Evolutionary conservation across 2,113 vertebrate genomes (phyloP).

Genomic region (Tylochromis polylepis): DNA sequence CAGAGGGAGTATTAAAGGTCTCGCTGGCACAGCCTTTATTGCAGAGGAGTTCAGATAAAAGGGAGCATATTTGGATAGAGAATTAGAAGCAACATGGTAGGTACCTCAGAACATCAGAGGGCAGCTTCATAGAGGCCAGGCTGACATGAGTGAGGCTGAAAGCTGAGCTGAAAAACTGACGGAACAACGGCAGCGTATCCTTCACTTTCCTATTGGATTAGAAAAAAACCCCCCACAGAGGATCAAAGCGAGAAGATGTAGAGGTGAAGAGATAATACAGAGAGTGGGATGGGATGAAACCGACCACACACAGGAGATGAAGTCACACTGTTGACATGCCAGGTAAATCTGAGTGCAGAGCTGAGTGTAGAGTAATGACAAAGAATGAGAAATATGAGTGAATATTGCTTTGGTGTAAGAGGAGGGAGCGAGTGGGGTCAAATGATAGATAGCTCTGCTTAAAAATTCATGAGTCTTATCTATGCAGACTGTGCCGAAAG

Average conservation of each 20-base stretch:
- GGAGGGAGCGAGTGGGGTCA: constrained; percentile 25
- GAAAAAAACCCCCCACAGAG: not conserved
- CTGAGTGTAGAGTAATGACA: not conserved
- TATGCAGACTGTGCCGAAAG: constrained; percentile 31
- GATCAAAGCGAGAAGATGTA: not conserved
- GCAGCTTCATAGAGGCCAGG: constrained; percentile 79
- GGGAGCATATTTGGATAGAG: not conserved
- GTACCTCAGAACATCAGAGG: constrained; percentile 82
- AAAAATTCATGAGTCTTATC: constrained; percentile 66
- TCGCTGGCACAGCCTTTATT: not conserved
- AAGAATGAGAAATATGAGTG: constrained; percentile 16
- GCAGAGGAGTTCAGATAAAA: not conserved
- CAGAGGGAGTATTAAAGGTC: not conserved
- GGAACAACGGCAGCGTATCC: constrained; percentile 78
- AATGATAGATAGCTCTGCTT: constrained; percentile 48
- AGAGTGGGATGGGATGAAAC: not conserved
- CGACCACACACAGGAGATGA: not conserved
- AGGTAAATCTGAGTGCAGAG: constrained; percentile 3
- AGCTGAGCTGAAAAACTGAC: constrained; percentile 83
- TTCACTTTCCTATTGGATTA: constrained; percentile 74
- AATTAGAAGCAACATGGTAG: not conserved
- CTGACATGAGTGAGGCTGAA: constrained; percentile 81
- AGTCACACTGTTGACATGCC: constrained; percentile 16
- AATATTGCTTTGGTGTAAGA: constrained; percentile 21
- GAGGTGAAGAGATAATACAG: not conserved